Evolutionary conservation across 2,113 vertebrate genomes (phyloP).

Genomic region (Colaptes auratus): DNA sequence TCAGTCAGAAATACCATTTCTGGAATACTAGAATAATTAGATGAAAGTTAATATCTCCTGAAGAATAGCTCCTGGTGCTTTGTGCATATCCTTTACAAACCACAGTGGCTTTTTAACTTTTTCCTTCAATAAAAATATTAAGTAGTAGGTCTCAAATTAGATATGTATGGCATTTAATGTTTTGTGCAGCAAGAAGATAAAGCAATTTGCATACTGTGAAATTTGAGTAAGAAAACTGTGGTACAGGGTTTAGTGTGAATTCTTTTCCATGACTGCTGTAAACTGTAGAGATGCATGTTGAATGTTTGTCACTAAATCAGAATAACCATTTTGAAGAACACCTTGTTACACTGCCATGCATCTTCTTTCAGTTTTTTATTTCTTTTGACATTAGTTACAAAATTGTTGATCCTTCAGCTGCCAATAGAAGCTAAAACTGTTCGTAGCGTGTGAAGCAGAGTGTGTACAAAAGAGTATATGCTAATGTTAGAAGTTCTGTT

Average conservation of each 20-base stretch:
- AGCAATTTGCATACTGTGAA: neutral
- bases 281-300: neutral
- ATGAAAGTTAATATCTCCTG: neutral
- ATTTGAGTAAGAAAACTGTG: neutral
- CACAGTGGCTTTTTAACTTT: neutral
- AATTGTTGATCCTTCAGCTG: neutral
- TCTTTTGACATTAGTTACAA: neutral
- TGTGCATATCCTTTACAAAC: neutral
- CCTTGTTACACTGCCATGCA: neutral
- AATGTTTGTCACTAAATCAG: neutral
- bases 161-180: neutral
- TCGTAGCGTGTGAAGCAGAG: neutral
- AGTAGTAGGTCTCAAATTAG: neutral
- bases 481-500: neutral
- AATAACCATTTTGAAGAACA: neutral
- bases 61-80: neutral
- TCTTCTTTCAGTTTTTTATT: neutral
- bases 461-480: accelerated
- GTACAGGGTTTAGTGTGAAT: neutral
- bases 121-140: neutral
- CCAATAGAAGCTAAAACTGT: neutral
- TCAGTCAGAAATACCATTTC: neutral
- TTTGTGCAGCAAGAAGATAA: neutral
- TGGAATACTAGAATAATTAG: neutral
- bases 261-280: neutral